These are phyloP conservation scores for Oncorhynchus masou DNA, from an alignment of 2,113 vertebrate species.

Conservation along the genomic window DNA sequence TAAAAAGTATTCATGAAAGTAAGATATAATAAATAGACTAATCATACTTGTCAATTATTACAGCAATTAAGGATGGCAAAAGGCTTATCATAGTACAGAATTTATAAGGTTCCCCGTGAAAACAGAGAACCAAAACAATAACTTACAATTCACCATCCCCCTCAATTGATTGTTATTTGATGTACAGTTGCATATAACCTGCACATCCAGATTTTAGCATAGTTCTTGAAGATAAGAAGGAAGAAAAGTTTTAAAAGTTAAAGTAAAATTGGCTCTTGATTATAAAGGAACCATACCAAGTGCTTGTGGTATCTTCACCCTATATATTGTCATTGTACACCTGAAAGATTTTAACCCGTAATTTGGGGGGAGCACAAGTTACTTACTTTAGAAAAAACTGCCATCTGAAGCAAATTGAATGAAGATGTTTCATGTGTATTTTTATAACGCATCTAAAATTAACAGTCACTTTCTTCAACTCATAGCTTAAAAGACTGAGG, in stretches of 20 bases:
- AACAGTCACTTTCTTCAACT: conserved; percentile 47
- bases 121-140: background rate
- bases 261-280: background rate
- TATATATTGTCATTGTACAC: conserved; percentile 36
- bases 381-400: conserved; percentile 31
- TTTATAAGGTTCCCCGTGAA: background rate
- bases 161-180: conserved; percentile 38
- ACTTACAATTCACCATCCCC: conserved; percentile 4
- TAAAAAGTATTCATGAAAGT: conserved; percentile 48
- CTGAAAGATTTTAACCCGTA: conserved; percentile 61
- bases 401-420: conserved; percentile 34
- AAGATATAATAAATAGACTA: conserved; percentile 68
- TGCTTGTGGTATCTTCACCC: conserved; percentile 45
- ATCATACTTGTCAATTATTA: conserved; percentile 43
- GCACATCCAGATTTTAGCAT: conserved; percentile 1
- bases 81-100: background rate
- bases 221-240: background rate
- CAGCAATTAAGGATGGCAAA: conserved; percentile 27
- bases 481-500: conserved; percentile 61
- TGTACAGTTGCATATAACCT: conserved; percentile 30
- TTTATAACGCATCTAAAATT: conserved; percentile 26
- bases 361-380: conserved; percentile 29
- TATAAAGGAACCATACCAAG: conserved; percentile 37
- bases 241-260: background rate
- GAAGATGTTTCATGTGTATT: conserved; percentile 45